Evolutionary conservation across 2,797 vertebrate species (phyloP).

Genomic region (Pogonophryne albipinna): DNA sequence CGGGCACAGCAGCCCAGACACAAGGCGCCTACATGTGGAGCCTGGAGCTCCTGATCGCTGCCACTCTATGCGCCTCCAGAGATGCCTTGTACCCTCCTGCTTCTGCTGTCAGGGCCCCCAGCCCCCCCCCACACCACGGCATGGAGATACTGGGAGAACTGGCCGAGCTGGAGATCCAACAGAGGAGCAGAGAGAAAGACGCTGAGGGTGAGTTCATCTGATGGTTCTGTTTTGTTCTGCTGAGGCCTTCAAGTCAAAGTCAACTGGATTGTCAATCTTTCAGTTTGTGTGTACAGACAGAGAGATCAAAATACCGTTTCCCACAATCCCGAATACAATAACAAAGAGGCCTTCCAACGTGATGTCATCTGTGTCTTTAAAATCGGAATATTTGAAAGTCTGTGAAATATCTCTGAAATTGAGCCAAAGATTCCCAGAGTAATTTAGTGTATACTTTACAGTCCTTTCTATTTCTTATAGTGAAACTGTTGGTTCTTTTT

Average conservation of each 20-base stretch:
- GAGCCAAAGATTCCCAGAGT: not conserved
- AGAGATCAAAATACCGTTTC: too few relatives aligned
- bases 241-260: not conserved
- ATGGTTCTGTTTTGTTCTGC: not conserved
- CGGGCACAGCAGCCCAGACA: conserved; percentile 51
- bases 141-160: conserved; percentile 95
- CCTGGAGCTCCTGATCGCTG: conserved; percentile 92
- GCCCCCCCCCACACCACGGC: conserved; percentile 80
- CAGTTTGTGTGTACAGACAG: too few relatives aligned
- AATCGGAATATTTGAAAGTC: not conserved
- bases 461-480: too few relatives aligned
- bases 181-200: conserved; percentile 64
- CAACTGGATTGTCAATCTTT: too few relatives aligned
- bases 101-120: conserved; percentile 49
- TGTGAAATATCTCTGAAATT: conserved; percentile 10
- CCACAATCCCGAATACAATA: too few relatives aligned
- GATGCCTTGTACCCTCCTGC: conserved; percentile 76
- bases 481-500: too few relatives aligned
- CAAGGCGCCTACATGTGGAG: conserved; percentile 86
- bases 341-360: not conserved
- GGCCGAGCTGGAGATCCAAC: conserved; percentile 90
- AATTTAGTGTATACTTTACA: not conserved
- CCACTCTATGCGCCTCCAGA: conserved; percentile 86
- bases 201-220: conserved; percentile 59
- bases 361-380: not conserved